A percentile compares a stretch with the other conserved stretches of the same genome.
These are phyloP conservation scores for Epirrhoe tristata DNA, from an alignment of 2,888 invertebrate genomes.

Conservation along the genomic window DNA sequence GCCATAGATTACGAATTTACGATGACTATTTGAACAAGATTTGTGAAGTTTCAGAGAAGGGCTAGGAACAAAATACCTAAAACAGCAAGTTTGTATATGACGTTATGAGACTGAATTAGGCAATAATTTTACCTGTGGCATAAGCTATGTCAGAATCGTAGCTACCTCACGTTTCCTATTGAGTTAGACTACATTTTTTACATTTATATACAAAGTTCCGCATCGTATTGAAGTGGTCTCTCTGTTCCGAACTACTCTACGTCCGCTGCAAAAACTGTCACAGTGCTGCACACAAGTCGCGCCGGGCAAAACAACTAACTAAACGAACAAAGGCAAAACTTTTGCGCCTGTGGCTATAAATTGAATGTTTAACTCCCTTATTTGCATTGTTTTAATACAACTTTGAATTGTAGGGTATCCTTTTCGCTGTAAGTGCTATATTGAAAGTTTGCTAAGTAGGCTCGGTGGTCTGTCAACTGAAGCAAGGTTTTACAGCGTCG, in stretches of 20 bases:
- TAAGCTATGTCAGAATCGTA: too few relatives aligned
- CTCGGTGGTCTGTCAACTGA: neutral
- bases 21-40: too few relatives aligned
- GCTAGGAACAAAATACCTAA: too few relatives aligned
- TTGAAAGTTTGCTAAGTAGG: constrained; percentile 38
- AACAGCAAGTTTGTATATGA: too few relatives aligned
- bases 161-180: too few relatives aligned
- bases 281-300: constrained; percentile 48
- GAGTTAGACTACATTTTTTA: too few relatives aligned
- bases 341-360: constrained; percentile 58
- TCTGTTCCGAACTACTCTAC: neutral
- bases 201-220: neutral
- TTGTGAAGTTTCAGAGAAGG: too few relatives aligned
- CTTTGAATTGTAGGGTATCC: constrained; percentile 41
- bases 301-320: constrained; percentile 52
- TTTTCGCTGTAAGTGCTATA: constrained; percentile 39
- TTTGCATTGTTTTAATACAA: constrained; percentile 59
- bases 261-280: constrained; percentile 54
- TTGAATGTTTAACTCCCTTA: constrained; percentile 67
- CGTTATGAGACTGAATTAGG: too few relatives aligned
- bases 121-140: too few relatives aligned
- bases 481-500: neutral
- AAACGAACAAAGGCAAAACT: constrained; percentile 56
- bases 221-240: neutral
- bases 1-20: too few relatives aligned